phyloP scores from a whole-genome alignment of 2,888 invertebrate genomes.

The Capitulum mitella region DNA sequence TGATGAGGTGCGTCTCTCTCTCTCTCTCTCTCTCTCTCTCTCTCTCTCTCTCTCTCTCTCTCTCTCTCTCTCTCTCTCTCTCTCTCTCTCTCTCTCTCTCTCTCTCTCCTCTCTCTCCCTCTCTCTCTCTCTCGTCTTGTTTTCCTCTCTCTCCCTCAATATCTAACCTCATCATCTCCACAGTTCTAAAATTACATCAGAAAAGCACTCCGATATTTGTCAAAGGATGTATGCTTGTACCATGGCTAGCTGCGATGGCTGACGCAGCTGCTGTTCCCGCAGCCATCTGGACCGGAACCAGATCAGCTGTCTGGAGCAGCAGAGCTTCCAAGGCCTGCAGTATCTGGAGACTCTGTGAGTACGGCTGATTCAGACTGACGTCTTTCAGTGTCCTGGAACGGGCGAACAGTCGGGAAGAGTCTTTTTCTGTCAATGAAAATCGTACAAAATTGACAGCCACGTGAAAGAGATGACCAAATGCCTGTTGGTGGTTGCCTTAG shows the following conservation, averaged over 20 bases:
- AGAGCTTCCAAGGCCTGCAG: conserved; percentile 68
- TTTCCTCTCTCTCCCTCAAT: not conserved
- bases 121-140: not conserved
- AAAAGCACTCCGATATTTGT: too few species aligned
- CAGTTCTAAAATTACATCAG: too few species aligned
- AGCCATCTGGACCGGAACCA: conserved; percentile 91
- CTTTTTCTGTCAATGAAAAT: too few species aligned
- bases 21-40: not conserved
- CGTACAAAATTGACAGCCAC: too few species aligned
- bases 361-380: not conserved
- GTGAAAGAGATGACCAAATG: too few species aligned
- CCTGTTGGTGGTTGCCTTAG: too few species aligned
- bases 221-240: too few species aligned
- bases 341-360: conserved; percentile 49
- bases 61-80: not conserved
- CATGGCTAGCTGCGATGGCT: not conserved
- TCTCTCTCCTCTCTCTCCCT: not conserved
- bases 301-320: conserved; percentile 87
- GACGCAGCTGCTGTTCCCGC: too few species aligned
- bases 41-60: not conserved
- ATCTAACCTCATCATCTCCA: not conserved
- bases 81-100: not conserved
- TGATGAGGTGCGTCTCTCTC: not conserved
- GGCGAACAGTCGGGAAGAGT: too few species aligned
- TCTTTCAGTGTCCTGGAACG: too few species aligned